Evolutionary conservation across 2,113 vertebrate genomes (phyloP), one percentile per base, ranked within the genome.

Genomic region (Tor tambroides): DNA sequence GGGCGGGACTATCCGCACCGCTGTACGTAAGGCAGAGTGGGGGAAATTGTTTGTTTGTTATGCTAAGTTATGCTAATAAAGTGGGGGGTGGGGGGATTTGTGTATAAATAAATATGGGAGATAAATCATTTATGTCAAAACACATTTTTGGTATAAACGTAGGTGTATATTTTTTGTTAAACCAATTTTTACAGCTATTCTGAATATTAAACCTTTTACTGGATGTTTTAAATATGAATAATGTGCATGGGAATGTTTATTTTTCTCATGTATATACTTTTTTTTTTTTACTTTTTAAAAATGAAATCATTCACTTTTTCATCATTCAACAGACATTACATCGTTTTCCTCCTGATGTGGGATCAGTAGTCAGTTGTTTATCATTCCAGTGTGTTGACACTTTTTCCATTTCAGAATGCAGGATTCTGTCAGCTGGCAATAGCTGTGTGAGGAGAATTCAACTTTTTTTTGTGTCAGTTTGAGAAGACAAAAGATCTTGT

Each of bases 1-100:
- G 88, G 92, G 93, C 86, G 91, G 92, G 89, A 72, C 85, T 74
- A 10, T 6, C 26, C 1, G 26, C 67, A 84, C 67, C 56, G 65
- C 82, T 32, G 41, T 49, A 49, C 35, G 26, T 23, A 46, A 51
- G 46, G 5, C 4, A 61, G 35, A 19, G n/a, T 41, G 38, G n/a
- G 12, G 9, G 3, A 23, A 61, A 35, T n/a, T 82, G 59, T 67
- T 30, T 28, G 43, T 51, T 75, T 49, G 41, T 78, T 54, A 28
- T 65, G 61, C 51, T 54, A 54, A 51, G 41, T 78, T 54, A 28
- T 65, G 61, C 51, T 54, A 54, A 51, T 51, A 51, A 51, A 17
- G 49, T 17, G 5, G 14, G 49, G 49, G 49, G n/a, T n/a, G n/a
- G n/a, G n/a, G n/a, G n/a, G n/a, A n/a, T n/a, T 15, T 54, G 17